Percentiles rank a stretch among this genome's conserved stretches.
phyloP scores from a whole-genome alignment of 2,888 invertebrate species.

The Cremastinae sp. region DNA sequence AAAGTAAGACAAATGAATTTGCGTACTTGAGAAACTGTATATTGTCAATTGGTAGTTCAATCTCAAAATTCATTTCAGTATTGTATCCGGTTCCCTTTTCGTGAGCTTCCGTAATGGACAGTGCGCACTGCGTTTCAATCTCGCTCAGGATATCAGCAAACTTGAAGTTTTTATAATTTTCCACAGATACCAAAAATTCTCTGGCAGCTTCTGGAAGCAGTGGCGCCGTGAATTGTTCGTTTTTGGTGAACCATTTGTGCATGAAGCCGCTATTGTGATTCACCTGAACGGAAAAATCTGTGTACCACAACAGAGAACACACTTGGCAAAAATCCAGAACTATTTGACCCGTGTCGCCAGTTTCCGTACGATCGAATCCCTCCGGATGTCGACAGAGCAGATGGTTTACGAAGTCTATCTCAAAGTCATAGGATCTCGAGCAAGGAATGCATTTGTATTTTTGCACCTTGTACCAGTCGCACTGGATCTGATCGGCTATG shows the following conservation, averaged over 20 bases:
- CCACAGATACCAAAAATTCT: constrained; percentile 2
- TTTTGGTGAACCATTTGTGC: constrained; percentile 37
- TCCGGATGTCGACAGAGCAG: constrained; percentile 12
- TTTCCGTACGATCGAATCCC: neutral
- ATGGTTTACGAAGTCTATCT: constrained; percentile 31
- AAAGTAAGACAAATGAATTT: constrained; percentile 67
- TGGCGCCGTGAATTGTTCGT: constrained; percentile 1
- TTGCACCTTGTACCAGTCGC: constrained; percentile 49
- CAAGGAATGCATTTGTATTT: constrained; percentile 51
- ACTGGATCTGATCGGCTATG: neutral
- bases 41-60: constrained; percentile 84
- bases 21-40: constrained; percentile 80
- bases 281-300: neutral
- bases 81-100: constrained; percentile 81
- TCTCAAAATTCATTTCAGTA: constrained; percentile 84
- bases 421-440: neutral
- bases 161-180: neutral
- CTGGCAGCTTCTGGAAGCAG: constrained; percentile 37
- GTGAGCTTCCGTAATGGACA: constrained; percentile 83
- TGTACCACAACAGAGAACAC: constrained; percentile 48
- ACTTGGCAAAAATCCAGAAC: constrained; percentile 48
- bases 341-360: neutral
- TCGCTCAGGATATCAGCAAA: neutral
- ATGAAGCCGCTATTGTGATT: constrained; percentile 33
- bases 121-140: constrained; percentile 79